Base-by-base conservation (phyloP, 2,888 invertebrate genomes). In the Pterostichus madidus region DNA sequence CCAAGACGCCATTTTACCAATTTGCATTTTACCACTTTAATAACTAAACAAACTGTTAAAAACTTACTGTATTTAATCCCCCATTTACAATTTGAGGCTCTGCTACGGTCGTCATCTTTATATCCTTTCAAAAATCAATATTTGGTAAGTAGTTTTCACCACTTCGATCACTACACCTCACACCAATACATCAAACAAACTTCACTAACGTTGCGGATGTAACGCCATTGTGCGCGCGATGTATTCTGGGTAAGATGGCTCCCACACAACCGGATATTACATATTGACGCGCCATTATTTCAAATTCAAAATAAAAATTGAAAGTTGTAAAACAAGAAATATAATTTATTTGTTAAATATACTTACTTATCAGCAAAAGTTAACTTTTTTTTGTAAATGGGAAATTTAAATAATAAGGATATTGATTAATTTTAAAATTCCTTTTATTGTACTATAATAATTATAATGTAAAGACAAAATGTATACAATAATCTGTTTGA, bases 391-490 rank as follows among this genome's bases (percentile, higher is more conserved):
- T n/a, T 61, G 32, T 31, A 11, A 76, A 31, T 15, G 17, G 75
- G 3, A 76, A 52, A 10, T 75, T 7, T 17, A 13, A 52, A 52
- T 76, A 17, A 32, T n/a, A 32, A 31, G 17, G 35, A 53, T n/a
- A 56, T 2, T 15, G n/a, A 53, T 11, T 78, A 78, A 61, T 46
- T 61, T 81, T 81, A 68, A 59, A 44, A 13, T 73, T 81, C 44
- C 73, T 75, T 83, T 83, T 83, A 77, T 83, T 83, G 83, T 83
- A 83, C 83, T 83, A 83, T 83, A 75, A 80, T 80, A 64, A 81
- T 81, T 81, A 77, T 83, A 83, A 83, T 83, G 83, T 77, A 83
- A 77, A 83, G 83, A 83, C 83, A 83, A 83, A 83, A 77, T 83
- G 76, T 83, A 77, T 83, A 83, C 83, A 83, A 83, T 83, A 83